Evolutionary conservation across 1,140 invertebrate species (phyloP), one percentile per base, ranked within the genome.

Genomic region (Saccostrea cuccullata): DNA sequence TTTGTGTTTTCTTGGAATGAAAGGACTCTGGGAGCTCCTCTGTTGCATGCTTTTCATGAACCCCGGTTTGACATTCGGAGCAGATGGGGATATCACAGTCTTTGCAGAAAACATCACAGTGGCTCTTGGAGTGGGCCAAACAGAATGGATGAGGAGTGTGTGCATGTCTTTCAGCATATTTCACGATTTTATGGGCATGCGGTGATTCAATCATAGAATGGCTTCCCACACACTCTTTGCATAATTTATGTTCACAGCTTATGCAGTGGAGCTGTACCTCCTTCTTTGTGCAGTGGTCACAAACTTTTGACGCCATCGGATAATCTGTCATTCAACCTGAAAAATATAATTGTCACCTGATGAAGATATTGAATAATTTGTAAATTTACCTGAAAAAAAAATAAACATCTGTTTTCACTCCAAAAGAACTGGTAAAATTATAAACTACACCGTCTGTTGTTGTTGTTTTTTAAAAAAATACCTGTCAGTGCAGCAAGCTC

Each of bases 21-120:
- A 26, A 73, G 13, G 11, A 20, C 23, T 73, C 26, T 26, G 67
- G 67, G 8, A 73, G 67, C 23, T 73, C 26, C 26, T 73, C 67
- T 26, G 23, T 73, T 5, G 26, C 23, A 73, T 73, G 67, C 12
- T 73, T 30, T 73, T 73, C 23, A 23, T 73, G 67, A 73, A 5
- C 23, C n/a, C n/a, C 26, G 26, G n/a, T 73, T 26, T 26, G 67
- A 30, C 67, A 73, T 13, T 36, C 67, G 3, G 67, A 13, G 67
- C 67, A 73, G 11, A 73, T 73, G 23, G 67, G 67, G 23, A 73
- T 73, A 30, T 73, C 67, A 26, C 67, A 73, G 67, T 73, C 67
- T 9, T 13, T 73, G 26, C 67, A 73, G 67, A 73, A 30, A 0
- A 12, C 23, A 23, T 23, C 67, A 73, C 67, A 73, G 12, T 73